A percentile compares a stretch with the other conserved stretches of the same genome.
Conservation (phyloP, 2,888 invertebrate genomes). For the Hofmannophila pseudospretella region DNA sequence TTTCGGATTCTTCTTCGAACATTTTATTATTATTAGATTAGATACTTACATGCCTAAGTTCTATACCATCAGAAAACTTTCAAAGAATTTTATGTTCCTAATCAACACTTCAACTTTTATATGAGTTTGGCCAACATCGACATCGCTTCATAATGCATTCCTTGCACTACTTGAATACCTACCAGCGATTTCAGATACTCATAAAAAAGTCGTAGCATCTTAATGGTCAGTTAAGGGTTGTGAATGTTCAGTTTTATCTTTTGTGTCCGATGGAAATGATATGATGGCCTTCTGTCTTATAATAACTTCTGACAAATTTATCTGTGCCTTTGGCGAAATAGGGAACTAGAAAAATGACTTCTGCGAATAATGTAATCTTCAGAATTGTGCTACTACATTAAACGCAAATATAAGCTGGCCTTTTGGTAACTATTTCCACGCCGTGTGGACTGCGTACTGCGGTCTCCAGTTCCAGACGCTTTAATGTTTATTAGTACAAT, state of each 20-base stretch:
- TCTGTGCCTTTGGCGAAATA: slow-evolving; percentile 1
- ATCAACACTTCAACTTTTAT: neutral
- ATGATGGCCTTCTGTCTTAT: neutral
- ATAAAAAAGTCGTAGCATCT: slow-evolving; percentile 12
- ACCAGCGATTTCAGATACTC: slow-evolving; percentile 15
- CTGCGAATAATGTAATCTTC: neutral
- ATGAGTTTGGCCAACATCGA: neutral
- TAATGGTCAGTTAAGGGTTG: slow-evolving; percentile 13
- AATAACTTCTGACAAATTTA: slow-evolving; percentile 1
- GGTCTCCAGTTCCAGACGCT: slow-evolving; percentile 17
- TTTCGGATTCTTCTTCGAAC: too few relatives aligned
- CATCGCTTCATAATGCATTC: neutral
- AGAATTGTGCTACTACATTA: neutral
- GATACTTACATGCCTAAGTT: too few relatives aligned
- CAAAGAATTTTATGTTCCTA: neutral
- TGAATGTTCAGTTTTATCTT: slow-evolving; percentile 12
- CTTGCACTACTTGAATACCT: slow-evolving; percentile 5
- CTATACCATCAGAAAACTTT: neutral
- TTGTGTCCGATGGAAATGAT: slow-evolving; percentile 9
- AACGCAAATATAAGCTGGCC: slow-evolving; percentile 8
- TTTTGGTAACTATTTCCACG: slow-evolving; percentile 19
- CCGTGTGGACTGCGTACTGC: slow-evolving; percentile 6
- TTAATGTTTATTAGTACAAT: slow-evolving; percentile 31
- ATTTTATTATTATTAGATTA: too few relatives aligned
- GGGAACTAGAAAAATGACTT: too few relatives aligned